Conservation (phyloP, 2,113 vertebrate species). For the Corythornis vintsioides region DNA sequence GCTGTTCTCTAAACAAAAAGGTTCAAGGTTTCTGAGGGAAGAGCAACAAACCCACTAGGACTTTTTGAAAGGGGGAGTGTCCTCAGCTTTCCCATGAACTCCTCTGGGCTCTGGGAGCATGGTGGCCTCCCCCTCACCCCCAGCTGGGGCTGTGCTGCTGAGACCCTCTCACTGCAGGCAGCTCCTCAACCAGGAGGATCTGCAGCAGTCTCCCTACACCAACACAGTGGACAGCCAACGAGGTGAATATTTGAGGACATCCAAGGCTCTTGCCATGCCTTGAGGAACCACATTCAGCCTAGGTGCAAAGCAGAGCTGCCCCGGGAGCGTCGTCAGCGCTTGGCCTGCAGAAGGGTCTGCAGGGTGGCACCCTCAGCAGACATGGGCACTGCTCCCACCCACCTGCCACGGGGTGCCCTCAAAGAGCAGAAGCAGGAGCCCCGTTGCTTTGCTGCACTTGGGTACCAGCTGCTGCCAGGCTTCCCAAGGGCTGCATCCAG, state of each 20-base stretch:
- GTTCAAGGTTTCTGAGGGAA: slow-evolving; percentile 1
- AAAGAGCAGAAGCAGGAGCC: neutral
- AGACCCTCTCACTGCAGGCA: neutral
- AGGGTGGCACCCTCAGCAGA: neutral
- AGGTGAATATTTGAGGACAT: neutral
- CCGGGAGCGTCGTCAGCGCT: neutral
- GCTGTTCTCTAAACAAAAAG: slow-evolving; percentile 27
- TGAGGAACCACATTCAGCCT: neutral
- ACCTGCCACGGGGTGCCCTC: neutral
- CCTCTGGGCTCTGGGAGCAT: neutral
- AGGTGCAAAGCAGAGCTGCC: neutral
- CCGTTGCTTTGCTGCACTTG: fast-evolving
- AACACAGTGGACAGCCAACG: too few relatives aligned
- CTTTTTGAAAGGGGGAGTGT: neutral
- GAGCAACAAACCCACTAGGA: slow-evolving; percentile 4
- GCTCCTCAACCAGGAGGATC: neutral
- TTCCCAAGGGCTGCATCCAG: neutral
- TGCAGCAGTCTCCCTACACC: neutral
- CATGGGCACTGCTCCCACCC: neutral
- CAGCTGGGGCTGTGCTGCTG: neutral
- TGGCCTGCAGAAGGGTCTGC: neutral
- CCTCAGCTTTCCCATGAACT: neutral
- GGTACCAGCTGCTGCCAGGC: neutral
- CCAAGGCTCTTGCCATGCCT: neutral
- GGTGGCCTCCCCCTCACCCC: neutral